These are phyloP conservation scores for Trichacis sp. DNA, from an alignment of 2,888 invertebrate species.

Conservation along the genomic window DNA sequence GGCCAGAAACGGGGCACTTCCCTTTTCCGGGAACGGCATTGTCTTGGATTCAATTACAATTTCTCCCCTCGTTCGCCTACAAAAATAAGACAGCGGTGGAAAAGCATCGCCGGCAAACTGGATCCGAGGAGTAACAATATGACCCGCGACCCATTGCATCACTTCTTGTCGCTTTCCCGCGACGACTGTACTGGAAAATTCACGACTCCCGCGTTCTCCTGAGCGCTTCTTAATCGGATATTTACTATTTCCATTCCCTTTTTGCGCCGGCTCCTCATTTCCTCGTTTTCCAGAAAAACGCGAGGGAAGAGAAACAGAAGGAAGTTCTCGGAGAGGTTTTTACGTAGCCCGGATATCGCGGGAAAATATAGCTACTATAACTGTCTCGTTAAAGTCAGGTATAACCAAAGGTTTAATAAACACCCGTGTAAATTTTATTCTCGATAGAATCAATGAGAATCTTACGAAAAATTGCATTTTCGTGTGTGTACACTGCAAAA, in stretches of 20 bases:
- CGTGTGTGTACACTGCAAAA: no score
- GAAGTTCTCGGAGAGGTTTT: not conserved
- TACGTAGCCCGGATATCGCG: not conserved
- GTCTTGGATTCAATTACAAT: constrained; percentile 37
- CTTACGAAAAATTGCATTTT: no score
- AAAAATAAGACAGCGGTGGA: constrained; percentile 21
- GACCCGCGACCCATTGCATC: constrained; percentile 29
- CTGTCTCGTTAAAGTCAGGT: not conserved
- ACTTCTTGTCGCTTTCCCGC: constrained; percentile 36
- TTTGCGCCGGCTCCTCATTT: not conserved
- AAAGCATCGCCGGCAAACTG: constrained; percentile 25
- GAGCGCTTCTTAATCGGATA: constrained; percentile 18
- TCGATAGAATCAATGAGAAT: no score
- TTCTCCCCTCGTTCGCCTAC: constrained; percentile 10
- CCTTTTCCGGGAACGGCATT: constrained; percentile 20
- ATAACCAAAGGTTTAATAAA: no score
- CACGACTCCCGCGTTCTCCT: constrained; percentile 22
- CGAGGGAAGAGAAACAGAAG: no score
- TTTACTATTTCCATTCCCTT: not conserved
- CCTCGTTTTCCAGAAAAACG: not conserved
- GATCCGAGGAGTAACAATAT: constrained; percentile 26
- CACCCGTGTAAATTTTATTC: no score
- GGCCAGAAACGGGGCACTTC: constrained; percentile 11
- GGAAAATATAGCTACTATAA: not conserved
- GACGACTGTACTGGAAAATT: constrained; percentile 25